Evolutionary conservation across 2,797 vertebrate species (phyloP).

Genomic region (Ficedula albicollis): DNA sequence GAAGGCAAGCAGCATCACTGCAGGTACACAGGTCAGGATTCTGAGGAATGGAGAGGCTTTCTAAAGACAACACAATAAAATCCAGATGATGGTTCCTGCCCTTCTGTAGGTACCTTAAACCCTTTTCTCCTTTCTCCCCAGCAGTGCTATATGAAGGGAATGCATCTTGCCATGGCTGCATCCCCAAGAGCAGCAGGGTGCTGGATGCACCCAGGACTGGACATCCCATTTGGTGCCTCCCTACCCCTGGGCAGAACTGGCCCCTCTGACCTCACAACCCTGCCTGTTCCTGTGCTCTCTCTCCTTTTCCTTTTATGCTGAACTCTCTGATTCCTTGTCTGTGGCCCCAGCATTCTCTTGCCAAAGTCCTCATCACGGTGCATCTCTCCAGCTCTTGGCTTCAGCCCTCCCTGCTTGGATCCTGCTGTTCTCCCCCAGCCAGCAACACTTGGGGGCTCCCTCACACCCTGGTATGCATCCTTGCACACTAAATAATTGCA

Average conservation of each 20-base stretch:
- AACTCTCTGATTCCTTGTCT: neutral
- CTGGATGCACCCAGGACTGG: neutral
- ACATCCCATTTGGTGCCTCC: rapidly evolving
- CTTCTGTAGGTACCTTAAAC: rapidly evolving
- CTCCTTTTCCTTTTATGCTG: neutral
- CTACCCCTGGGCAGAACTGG: neutral
- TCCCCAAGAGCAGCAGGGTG: neutral
- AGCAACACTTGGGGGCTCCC: neutral
- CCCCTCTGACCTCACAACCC: neutral
- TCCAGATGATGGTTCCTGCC: neutral
- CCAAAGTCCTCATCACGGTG: rapidly evolving
- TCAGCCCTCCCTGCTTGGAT: rapidly evolving
- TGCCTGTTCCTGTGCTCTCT: rapidly evolving
- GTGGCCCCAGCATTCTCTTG: neutral
- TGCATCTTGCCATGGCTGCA: neutral
- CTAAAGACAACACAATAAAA: neutral
- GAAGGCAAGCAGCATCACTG: neutral
- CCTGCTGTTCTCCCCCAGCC: neutral
- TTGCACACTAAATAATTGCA: neutral
- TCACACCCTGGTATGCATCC: neutral
- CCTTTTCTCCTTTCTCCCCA: neutral
- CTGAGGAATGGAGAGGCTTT: neutral
- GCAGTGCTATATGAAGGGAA: neutral
- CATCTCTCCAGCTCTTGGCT: neutral
- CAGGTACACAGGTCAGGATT: neutral